Conservation (phyloP, 2,888 invertebrate genomes). For the Hetaerina titia region DNA sequence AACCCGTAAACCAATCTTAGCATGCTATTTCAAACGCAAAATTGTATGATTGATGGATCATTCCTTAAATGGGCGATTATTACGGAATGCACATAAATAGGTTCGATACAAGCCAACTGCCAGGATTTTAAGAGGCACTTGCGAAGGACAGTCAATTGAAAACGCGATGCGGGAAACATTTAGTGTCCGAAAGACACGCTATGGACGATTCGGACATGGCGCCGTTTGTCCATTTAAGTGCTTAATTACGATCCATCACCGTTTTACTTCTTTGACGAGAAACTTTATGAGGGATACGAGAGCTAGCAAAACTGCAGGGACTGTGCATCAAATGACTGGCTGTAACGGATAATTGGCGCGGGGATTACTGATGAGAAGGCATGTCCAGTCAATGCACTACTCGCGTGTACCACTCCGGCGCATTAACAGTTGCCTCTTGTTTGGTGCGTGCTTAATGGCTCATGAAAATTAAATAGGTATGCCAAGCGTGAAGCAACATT, state of each 20-base stretch:
- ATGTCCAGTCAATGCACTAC: not conserved
- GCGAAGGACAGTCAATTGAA: not conserved
- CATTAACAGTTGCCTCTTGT: not conserved
- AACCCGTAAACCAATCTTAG: too few species aligned
- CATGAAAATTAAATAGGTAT: not conserved
- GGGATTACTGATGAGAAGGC: not conserved
- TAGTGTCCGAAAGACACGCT: not conserved
- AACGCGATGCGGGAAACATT: not conserved
- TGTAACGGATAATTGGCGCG: not conserved
- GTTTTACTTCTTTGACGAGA: not conserved
- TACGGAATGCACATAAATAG: not conserved
- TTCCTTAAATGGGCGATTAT: not conserved
- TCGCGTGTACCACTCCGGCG: not conserved
- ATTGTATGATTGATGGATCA: not conserved
- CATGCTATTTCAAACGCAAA: not conserved
- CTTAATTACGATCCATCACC: constrained; percentile 21
- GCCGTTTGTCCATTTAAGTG: not conserved
- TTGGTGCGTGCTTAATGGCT: constrained; percentile 5
- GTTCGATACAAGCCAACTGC: not conserved
- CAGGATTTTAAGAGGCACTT: not conserved
- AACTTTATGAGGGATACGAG: not conserved
- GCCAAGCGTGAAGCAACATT: not conserved
- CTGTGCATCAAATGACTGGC: not conserved
- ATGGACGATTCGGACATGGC: not conserved
- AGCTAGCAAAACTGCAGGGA: not conserved